A percentile compares a stretch with the other conserved stretches of the same genome.
Conservation (phyloP, 2,888 invertebrate species). For the Andrena chrysosceles region DNA sequence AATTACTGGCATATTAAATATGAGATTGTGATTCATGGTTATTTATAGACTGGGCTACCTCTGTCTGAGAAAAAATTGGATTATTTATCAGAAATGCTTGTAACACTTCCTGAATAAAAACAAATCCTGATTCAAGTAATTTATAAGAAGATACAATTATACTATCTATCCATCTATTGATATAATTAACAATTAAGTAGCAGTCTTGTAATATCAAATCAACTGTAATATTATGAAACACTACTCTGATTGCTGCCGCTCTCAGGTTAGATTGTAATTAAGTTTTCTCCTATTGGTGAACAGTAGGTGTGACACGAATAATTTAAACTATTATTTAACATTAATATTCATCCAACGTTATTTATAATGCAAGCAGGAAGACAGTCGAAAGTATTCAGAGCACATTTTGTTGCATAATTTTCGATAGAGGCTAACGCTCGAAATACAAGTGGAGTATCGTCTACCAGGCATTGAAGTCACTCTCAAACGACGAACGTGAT, state of each 20-base stretch:
- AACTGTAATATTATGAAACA: background rate
- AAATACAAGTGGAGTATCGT: background rate
- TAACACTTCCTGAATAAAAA: background rate
- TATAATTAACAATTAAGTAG: background rate
- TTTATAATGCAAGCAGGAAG: constrained; percentile 33
- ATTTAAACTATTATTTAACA: background rate
- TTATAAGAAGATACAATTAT: too few species aligned
- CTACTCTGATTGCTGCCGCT: background rate
- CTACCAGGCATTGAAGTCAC: constrained; percentile 35
- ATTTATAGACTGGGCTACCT: background rate
- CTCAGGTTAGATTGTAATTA: background rate
- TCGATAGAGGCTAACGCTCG: constrained; percentile 10
- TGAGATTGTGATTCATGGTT: background rate
- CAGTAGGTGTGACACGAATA: background rate
- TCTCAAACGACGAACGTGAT: background rate
- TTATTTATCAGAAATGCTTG: background rate
- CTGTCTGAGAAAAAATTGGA: background rate
- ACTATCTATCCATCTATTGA: background rate
- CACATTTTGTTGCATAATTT: constrained; percentile 41
- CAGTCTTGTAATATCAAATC: background rate
- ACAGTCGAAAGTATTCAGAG: constrained; percentile 35
- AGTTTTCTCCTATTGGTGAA: background rate
- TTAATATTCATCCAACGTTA: background rate
- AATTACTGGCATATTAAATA: background rate
- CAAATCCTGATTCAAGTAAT: background rate